Evolutionary conservation across 2,797 vertebrate genomes (phyloP).

Genomic region (Bovichtus diacanthus): DNA sequence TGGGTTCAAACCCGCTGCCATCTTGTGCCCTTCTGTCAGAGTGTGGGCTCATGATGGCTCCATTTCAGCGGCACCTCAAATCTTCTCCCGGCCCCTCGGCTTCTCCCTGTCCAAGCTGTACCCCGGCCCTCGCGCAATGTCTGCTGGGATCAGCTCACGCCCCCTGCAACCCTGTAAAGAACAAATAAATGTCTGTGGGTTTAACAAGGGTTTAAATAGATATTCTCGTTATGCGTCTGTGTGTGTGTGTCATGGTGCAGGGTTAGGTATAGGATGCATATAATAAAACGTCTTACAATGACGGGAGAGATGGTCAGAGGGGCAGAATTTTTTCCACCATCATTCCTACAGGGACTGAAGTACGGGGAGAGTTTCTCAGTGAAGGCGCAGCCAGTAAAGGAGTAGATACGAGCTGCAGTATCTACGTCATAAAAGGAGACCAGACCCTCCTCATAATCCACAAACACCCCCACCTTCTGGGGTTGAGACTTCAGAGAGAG

Average conservation of each 20-base stretch:
- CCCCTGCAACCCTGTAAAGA: not conserved
- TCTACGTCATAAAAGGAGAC: slow-evolving; percentile 31
- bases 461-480: slow-evolving; percentile 31
- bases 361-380: slow-evolving; percentile 7
- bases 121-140: no score
- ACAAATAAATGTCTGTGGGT: not conserved
- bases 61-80: no score
- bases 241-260: not conserved
- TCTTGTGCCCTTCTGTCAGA: not conserved
- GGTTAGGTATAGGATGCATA: not conserved
- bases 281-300: not conserved
- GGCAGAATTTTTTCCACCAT: not conserved
- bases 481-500: not conserved
- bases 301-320: slow-evolving; percentile 20
- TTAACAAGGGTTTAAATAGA: not conserved
- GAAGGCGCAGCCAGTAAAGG: slow-evolving; percentile 30
- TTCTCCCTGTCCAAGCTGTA: not conserved
- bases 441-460: slow-evolving; percentile 21
- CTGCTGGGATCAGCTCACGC: not conserved
- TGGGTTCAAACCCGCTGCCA: not conserved
- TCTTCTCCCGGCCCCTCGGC: not conserved
- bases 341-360: fast-evolving
- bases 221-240: not conserved
- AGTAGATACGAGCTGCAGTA: slow-evolving; percentile 26
- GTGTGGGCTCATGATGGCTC: no score